Evolutionary conservation across 1,140 invertebrate genomes (phyloP), one percentile per base, ranked within the genome.

Genomic region (Branchinecta lindahli): DNA sequence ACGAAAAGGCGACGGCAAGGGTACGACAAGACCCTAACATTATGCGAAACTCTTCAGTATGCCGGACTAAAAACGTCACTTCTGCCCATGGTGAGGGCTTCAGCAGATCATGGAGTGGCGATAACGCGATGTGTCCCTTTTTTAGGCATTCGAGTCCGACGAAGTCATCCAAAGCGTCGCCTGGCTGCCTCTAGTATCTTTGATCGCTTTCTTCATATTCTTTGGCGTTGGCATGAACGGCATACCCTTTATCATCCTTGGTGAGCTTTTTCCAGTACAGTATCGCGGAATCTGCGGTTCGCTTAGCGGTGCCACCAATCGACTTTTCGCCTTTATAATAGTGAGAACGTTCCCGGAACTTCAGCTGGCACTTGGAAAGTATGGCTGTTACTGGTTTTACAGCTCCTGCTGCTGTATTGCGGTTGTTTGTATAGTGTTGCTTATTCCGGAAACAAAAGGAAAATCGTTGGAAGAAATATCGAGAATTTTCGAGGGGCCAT

Each of bases 191-290:
- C 78, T 97, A 0, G 80, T 82, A 7, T 88, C 88, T 75, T 85
- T 95, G 68, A 86, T 94, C 12, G 76, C 92, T 8, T 96, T 91
- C 77, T 88, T 95, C 0, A 80, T 93, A 45, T 89, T 89, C 33
- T 97, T 96, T 79, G 92, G 91, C 0, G 78, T 96, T 21, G 94
- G 94, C 7, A 87, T 90, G 74, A 66, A 80, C 45, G 81, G 80
- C 18, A 78, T 83, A 44, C 82, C 82, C 3, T 81, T 79, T 75
- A 73, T 83, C 8, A 74, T 82, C 8, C 81, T 81, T 80, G 80
- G 81, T 7, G 82, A 83, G 75, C 73, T 83, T 6, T 79, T 83
- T 66, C 82, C 82, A 9, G 72, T 75, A 8, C 74, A 75, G 65
- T 80, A 78, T 21, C 72, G 79, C 61, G 79, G 80, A 45, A 70